Base-by-base conservation (phyloP, 2,113 vertebrate genomes). In the Prunella himalayana region DNA sequence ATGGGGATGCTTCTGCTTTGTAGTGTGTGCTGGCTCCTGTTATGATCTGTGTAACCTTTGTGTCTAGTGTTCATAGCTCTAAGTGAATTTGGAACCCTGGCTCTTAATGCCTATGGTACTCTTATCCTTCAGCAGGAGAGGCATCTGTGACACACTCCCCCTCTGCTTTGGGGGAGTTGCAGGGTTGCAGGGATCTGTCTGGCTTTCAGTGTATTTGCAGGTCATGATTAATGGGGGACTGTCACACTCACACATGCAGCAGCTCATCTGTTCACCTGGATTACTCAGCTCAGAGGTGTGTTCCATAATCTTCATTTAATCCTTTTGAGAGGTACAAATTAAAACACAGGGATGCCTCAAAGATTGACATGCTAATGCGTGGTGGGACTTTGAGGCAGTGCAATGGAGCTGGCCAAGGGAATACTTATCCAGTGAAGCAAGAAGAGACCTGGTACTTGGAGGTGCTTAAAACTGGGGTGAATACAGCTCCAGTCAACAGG, bases 91-190 rank as follows among this genome's bases (percentile, higher is more conserved):
- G 70, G 51, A 84, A n/a, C 23, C 30, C 39, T 92, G 80, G 11
- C 39, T 64, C 51, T 17, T 41, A 15, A 54, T n/a, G 54, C 22
- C 37, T 59, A 0, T 3, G 2, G 14, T 73, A 10, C 3, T 41
- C 18, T 56, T 54, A 1, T 85, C 17, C 41, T 27, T 72, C 28
- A 49, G 22, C 27, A 9, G 53, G 47, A 89, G 42, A 9, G 33
- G 28, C 7, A 12, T 60, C 35, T 2, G 0, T 53, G 50, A 37
- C 1, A 1, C n/a, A n/a, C n/a, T n/a, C n/a, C n/a, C n/a, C n/a
- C 0, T 0, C 17, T 30, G 35, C 39, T 64, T 35, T 49, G 37
- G 28, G 17, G 45, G 41, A 59, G 21, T 3, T 51, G 35, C 13
- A 69, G 73, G 16, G 4, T 9, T 72, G 41, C 79, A 56, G 71